A percentile compares a stretch with the other conserved stretches of the same genome.
Conservation (phyloP, 2,797 vertebrate genomes). For the Cirrhinus mrigala region DNA sequence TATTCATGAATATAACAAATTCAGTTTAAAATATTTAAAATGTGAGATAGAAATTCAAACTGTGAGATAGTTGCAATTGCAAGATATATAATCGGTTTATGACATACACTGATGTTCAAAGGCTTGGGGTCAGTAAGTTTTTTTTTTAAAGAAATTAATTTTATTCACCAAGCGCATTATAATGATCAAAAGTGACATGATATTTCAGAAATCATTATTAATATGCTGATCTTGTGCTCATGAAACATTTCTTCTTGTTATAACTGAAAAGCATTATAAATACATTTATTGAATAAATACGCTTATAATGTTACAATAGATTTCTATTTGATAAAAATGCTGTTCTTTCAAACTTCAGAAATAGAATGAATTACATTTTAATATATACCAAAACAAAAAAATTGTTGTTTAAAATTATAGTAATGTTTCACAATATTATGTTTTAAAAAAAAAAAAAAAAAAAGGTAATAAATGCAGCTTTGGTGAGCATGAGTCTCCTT, state of each 20-base stretch:
- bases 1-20: background rate
- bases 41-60: background rate
- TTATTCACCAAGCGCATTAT: background rate
- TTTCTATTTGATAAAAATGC: no score
- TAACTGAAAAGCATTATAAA: background rate
- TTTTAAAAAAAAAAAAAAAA: no score
- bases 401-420: no score
- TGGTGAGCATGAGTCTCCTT: no score
- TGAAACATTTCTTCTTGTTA: background rate
- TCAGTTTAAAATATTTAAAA: background rate
- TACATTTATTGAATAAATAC: background rate
- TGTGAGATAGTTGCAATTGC: background rate
- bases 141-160: background rate
- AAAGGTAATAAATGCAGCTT: no score
- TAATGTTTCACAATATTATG: no score
- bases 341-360: no score
- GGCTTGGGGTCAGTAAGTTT: background rate
- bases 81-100: background rate
- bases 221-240: background rate
- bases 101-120: background rate
- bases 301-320: background rate
- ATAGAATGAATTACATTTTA: no score
- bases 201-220: background rate
- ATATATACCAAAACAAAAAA: no score
- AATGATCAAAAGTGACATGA: background rate